phyloP scores from a whole-genome alignment of 2,113 vertebrate species.

The Taurulus bubalis region DNA sequence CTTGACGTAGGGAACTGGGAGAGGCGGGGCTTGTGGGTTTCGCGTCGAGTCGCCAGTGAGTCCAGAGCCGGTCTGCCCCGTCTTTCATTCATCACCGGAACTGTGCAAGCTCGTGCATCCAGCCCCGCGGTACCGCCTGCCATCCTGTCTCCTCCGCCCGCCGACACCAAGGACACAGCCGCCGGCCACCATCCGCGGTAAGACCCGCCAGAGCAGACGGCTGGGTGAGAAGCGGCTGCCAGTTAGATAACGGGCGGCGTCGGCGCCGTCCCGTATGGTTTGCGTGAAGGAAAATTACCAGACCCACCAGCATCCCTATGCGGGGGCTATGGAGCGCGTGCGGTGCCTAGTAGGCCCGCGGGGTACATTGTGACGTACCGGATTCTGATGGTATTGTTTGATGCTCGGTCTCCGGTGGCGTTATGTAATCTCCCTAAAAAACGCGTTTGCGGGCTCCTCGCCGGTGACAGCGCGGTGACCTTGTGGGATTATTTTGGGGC shows the following conservation, averaged over 20 bases:
- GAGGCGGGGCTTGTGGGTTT: neutral
- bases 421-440: slow-evolving; percentile 8
- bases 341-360: slow-evolving; percentile 35
- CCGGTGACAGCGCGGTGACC: neutral
- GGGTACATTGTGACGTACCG: slow-evolving; percentile 34
- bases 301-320: slow-evolving; percentile 22
- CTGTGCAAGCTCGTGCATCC: slow-evolving; percentile 37
- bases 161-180: slow-evolving; percentile 43
- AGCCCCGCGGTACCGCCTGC: slow-evolving; percentile 8
- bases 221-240: slow-evolving; percentile 23
- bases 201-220: slow-evolving; percentile 42
- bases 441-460: neutral
- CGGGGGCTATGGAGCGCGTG: slow-evolving; percentile 17
- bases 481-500: slow-evolving; percentile 10
- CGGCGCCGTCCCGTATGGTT: neutral
- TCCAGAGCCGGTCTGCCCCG: neutral
- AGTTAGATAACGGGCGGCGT: slow-evolving; percentile 29
- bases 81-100: slow-evolving; percentile 63
- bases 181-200: slow-evolving; percentile 64
- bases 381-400: slow-evolving; percentile 8
- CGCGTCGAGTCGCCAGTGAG: neutral
- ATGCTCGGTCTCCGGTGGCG: neutral
- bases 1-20: slow-evolving; percentile 52
- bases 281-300: neutral
- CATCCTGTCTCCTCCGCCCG: slow-evolving; percentile 50